Evolutionary conservation across 2,113 vertebrate genomes (phyloP).

Genomic region (Misgurnus anguillicaudatus): DNA sequence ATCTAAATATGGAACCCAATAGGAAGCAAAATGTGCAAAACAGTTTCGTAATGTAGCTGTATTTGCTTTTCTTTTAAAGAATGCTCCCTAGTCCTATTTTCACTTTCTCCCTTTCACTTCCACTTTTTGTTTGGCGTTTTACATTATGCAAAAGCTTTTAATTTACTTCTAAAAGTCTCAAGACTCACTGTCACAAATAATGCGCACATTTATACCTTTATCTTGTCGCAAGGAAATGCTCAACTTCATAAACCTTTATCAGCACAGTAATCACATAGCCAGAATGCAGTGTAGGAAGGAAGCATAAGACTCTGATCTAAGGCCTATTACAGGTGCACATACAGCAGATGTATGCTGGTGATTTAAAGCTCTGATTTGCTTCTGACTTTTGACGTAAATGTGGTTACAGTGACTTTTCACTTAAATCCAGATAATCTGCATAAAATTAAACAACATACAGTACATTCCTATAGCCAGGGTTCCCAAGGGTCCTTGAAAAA

Average conservation of each 20-base stretch:
- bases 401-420: constrained; percentile 12
- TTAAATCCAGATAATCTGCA: not conserved
- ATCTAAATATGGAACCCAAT: constrained; percentile 17
- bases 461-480: too few relatives aligned
- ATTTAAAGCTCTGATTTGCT: not conserved
- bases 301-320: not conserved
- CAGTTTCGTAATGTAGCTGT: not conserved
- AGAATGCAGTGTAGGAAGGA: constrained; percentile 13
- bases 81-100: not conserved
- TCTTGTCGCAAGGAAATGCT: too few relatives aligned
- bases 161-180: not conserved
- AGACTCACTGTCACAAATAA: too few relatives aligned
- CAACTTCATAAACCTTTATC: not conserved
- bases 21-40: constrained; percentile 14
- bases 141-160: not conserved
- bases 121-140: not conserved
- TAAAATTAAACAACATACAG: not conserved
- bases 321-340: not conserved
- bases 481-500: too few relatives aligned
- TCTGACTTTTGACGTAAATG: not conserved
- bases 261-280: not conserved
- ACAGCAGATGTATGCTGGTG: too few relatives aligned
- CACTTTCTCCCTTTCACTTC: constrained; percentile 29
- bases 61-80: not conserved
- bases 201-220: too few relatives aligned